phyloP scores from a whole-genome alignment of 2,888 invertebrate genomes.

The Ormyrus pomaceus region DNA sequence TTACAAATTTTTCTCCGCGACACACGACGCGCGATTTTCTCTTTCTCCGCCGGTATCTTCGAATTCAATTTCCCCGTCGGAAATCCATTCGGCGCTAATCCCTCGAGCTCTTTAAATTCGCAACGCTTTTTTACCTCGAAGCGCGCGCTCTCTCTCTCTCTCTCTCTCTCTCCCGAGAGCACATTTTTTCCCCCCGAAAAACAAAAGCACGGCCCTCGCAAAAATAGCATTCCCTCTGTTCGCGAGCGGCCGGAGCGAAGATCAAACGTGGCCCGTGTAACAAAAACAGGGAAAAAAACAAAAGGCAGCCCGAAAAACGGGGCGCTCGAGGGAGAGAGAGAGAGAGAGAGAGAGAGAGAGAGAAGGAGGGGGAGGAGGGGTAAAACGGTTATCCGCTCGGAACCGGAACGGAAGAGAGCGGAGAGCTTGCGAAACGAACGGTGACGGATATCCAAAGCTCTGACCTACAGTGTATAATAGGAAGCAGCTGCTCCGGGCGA shows the following conservation, averaged over 20 bases:
- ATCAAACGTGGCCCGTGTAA: slow-evolving; percentile 32
- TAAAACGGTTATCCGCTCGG: slow-evolving; percentile 32
- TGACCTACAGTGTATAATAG: not conserved
- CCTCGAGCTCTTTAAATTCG: not conserved
- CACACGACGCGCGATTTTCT: not conserved
- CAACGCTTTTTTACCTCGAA: too few relatives aligned
- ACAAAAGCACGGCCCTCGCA: slow-evolving; percentile 27
- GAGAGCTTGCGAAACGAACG: not conserved
- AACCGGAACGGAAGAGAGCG: not conserved
- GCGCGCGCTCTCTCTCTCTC: not conserved
- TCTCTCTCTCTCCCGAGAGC: not conserved
- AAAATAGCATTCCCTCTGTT: slow-evolving; percentile 41
- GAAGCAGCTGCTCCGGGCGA: slow-evolving; percentile 2
- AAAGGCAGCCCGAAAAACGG: slow-evolving; percentile 37
- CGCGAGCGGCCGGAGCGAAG: slow-evolving; percentile 5
- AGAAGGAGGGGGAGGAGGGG: not conserved
- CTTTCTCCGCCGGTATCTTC: too few relatives aligned
- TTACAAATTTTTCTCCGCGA: not conserved
- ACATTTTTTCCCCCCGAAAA: not conserved
- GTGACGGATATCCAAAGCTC: slow-evolving; percentile 25
- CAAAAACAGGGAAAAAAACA: slow-evolving; percentile 2
- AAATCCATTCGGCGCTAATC: slow-evolving; percentile 7
- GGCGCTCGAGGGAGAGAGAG: too few relatives aligned
- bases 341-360: too few relatives aligned
- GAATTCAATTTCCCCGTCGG: too few relatives aligned